phyloP scores from a whole-genome alignment of 2,888 invertebrate species.

The Cryptocheilus praepositus region DNA sequence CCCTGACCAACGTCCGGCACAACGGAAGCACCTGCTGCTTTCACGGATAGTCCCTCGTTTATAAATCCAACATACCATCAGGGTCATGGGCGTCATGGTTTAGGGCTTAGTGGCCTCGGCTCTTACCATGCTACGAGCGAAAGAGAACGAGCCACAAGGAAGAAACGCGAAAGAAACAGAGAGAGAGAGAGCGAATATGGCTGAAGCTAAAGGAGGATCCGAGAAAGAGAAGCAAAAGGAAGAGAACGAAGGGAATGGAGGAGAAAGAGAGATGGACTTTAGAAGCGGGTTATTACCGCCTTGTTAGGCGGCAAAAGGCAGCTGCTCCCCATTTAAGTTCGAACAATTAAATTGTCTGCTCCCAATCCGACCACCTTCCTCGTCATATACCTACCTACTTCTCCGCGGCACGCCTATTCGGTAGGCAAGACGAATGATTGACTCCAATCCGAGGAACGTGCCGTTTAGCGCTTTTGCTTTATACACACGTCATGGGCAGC shows the following conservation, averaged over 20 bases:
- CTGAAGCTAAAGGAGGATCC: conserved; percentile 28
- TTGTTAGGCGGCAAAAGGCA: conserved; percentile 69
- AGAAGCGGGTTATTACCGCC: conserved; percentile 70
- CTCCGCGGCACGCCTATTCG: conserved; percentile 27
- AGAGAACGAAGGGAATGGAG: background rate
- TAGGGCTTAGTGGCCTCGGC: conserved; percentile 27
- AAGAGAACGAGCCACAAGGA: conserved; percentile 29
- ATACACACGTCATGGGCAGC: background rate
- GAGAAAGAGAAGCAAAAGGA: conserved; percentile 20
- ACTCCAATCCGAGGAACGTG: conserved; percentile 2
- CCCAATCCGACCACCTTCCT: conserved; percentile 51
- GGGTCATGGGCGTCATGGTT: conserved; percentile 61
- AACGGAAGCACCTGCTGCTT: conserved; percentile 66
- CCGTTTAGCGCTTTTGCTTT: background rate
- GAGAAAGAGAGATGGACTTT: conserved; percentile 49
- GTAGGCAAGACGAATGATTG: background rate
- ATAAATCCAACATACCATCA: conserved; percentile 73
- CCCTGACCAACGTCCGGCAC: conserved; percentile 33
- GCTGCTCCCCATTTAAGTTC: conserved; percentile 73
- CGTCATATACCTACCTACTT: conserved; percentile 54
- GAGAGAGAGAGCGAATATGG: conserved; percentile 32
- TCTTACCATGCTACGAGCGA: conserved; percentile 14
- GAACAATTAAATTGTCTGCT: conserved; percentile 72
- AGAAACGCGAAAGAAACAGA: conserved; percentile 29
- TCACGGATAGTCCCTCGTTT: conserved; percentile 67